These are phyloP conservation scores for Musca domestica DNA, from an alignment of 1,140 invertebrate species.

Conservation along the genomic window DNA sequence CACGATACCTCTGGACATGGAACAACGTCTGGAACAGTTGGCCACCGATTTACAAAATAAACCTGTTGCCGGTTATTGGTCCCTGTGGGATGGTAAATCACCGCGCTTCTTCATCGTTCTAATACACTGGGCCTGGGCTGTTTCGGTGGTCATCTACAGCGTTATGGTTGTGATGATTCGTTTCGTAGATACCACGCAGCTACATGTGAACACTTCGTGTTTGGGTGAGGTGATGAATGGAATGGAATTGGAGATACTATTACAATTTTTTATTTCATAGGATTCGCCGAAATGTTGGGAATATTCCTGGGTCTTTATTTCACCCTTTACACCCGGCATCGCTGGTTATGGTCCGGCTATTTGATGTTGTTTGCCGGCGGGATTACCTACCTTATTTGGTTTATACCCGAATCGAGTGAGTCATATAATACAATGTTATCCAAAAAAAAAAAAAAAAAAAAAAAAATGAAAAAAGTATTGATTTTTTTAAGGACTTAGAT, in stretches of 20 bases:
- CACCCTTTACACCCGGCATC: conserved; percentile 45
- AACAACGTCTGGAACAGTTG: conserved; percentile 39
- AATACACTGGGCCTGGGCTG: conserved; percentile 48
- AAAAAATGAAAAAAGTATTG: too few species aligned
- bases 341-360: conserved; percentile 48
- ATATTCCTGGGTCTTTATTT: conserved; percentile 49
- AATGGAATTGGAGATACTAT: not conserved
- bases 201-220: conserved; percentile 51
- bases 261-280: conserved; percentile 23
- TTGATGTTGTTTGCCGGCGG: conserved; percentile 40
- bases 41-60: conserved; percentile 34
- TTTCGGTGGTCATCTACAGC: conserved; percentile 49
- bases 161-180: conserved; percentile 53
- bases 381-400: conserved; percentile 42
- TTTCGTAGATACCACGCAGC: conserved; percentile 44
- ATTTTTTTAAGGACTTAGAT: too few species aligned
- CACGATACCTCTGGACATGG: conserved; percentile 46
- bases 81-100: conserved; percentile 48
- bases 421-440: too few species aligned
- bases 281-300: conserved; percentile 51
- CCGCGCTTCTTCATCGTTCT: conserved; percentile 39
- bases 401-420: conserved; percentile 40
- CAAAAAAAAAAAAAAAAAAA: too few species aligned
- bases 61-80: conserved; percentile 34
- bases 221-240: conserved; percentile 32